These are phyloP conservation scores for Marasmarcha lunaedactyla DNA, from an alignment of 2,888 invertebrate species.

Conservation along the genomic window DNA sequence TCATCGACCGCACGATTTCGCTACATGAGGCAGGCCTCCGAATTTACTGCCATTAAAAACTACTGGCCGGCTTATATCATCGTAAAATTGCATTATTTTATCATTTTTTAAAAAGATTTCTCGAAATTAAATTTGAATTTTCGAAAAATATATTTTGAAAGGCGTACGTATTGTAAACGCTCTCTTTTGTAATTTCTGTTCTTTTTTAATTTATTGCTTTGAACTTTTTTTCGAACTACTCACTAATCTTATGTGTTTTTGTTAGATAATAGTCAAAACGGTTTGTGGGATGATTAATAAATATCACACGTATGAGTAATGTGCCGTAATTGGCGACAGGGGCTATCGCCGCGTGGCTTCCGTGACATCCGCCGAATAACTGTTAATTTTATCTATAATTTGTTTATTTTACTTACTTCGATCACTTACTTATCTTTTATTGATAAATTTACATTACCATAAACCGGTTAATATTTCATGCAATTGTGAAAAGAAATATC, in stretches of 20 bases:
- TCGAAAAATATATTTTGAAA: no score
- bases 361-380: slow-evolving; percentile 62
- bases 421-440: no score
- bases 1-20: slow-evolving; percentile 47
- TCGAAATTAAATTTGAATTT: no score
- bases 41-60: slow-evolving; percentile 25
- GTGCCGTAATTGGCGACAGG: slow-evolving; percentile 56
- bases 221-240: no score
- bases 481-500: no score
- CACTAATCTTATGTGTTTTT: no score
- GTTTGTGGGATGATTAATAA: slow-evolving; percentile 16
- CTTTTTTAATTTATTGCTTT: no score
- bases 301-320: slow-evolving; percentile 55
- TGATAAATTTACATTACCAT: no score
- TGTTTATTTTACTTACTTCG: slow-evolving; percentile 6
- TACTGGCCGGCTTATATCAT: slow-evolving; percentile 12
- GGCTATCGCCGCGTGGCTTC: slow-evolving; percentile 44
- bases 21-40: slow-evolving; percentile 32
- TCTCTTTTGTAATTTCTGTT: no score
- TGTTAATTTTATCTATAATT: slow-evolving; percentile 32
- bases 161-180: no score
- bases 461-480: no score
- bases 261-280: slow-evolving; percentile 3
- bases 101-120: no score
- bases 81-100: not conserved